Percentiles rank a stretch among this genome's conserved stretches.
These are phyloP conservation scores for Stigmatopora nigra DNA, from an alignment of 2,113 vertebrate genomes.

Conservation along the genomic window DNA sequence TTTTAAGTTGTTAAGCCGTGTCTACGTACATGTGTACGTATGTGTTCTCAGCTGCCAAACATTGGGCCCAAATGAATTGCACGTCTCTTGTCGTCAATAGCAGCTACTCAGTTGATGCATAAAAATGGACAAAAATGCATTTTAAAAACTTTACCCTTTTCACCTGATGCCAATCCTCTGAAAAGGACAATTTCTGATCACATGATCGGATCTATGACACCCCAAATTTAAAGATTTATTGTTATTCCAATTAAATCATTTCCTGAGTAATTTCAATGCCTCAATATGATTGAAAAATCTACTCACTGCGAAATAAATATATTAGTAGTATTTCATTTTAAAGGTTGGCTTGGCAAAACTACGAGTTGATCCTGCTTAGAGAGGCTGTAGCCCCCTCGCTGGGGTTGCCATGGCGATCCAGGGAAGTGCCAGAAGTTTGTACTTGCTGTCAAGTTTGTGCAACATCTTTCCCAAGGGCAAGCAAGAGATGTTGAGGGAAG, in stretches of 20 bases:
- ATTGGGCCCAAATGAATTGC: too few species aligned
- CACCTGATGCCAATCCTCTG: too few species aligned
- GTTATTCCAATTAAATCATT: slow-evolving; percentile 31
- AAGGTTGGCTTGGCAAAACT: neutral
- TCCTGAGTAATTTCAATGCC: slow-evolving; percentile 7
- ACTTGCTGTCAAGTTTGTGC: slow-evolving; percentile 6
- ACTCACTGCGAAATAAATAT: slow-evolving; percentile 30
- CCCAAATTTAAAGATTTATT: slow-evolving; percentile 24
- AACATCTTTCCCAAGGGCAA: slow-evolving; percentile 8
- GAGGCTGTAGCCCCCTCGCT: neutral
- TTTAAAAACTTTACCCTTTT: too few species aligned
- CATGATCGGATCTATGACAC: too few species aligned
- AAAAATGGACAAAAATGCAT: too few species aligned
- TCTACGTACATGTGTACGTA: too few species aligned
- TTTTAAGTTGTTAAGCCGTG: too few species aligned
- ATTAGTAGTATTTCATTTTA: neutral
- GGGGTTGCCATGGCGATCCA: neutral
- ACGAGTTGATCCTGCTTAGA: neutral
- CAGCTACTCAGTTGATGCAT: too few species aligned
- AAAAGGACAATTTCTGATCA: too few species aligned
- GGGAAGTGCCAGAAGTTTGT: neutral
- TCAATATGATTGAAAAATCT: slow-evolving; percentile 7
- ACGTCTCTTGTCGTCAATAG: too few species aligned
- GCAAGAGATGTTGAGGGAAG: neutral
- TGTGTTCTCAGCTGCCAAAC: too few species aligned